A percentile compares a stretch with the other conserved stretches of the same genome.
Evolutionary conservation across 2,113 vertebrate species (phyloP).

Genomic region (Phalacrocorax pelagicus): DNA sequence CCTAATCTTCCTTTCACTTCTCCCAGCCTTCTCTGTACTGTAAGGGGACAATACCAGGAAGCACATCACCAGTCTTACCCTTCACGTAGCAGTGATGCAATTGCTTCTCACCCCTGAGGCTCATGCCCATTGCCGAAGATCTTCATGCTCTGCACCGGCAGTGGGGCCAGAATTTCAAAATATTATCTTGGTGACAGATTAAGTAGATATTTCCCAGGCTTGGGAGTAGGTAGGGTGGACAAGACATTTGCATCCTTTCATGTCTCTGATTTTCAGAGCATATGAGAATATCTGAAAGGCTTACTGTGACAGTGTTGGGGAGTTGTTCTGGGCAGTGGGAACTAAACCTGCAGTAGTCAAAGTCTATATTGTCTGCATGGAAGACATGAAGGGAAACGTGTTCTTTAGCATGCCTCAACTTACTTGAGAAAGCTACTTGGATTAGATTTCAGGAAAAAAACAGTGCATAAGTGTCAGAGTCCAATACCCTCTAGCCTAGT

Average conservation of each 20-base stretch:
- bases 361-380: background rate
- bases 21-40: background rate
- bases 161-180: background rate
- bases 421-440: background rate
- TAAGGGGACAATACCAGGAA: background rate
- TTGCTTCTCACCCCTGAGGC: fast-evolving
- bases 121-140: background rate
- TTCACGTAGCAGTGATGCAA: background rate
- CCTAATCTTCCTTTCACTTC: background rate
- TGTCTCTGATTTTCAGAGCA: background rate
- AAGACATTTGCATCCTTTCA: background rate
- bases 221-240: background rate
- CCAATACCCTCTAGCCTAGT: background rate
- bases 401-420: background rate
- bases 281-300: background rate
- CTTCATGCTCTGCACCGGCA: background rate
- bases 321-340: background rate
- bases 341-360: background rate
- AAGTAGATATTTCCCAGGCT: background rate
- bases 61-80: fast-evolving
- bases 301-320: fast-evolving
- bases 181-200: background rate
- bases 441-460: background rate
- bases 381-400: background rate
- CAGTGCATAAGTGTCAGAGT: background rate